phyloP scores from a whole-genome alignment of 2,113 vertebrate genomes.

The Heterochromis multidens region DNA sequence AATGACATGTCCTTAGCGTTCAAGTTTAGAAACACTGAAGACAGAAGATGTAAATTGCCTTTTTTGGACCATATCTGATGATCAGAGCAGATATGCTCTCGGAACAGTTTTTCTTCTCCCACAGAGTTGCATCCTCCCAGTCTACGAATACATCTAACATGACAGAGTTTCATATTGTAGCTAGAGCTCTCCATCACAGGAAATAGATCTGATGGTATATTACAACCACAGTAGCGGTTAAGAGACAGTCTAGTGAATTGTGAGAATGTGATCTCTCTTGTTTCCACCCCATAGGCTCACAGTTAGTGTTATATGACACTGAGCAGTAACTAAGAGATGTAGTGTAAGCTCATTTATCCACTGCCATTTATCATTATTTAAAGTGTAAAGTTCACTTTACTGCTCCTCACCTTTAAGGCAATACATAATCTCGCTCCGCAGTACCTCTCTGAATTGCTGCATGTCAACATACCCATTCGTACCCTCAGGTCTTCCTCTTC shows the following conservation, averaged over 20 bases:
- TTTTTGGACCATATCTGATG: neutral
- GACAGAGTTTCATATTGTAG: neutral
- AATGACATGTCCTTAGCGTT: neutral
- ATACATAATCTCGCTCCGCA: too few species aligned
- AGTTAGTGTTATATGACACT: neutral
- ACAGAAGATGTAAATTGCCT: neutral
- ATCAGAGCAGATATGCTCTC: neutral
- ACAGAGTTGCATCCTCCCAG: neutral
- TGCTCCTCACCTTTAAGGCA: too few species aligned
- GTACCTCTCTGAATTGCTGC: too few species aligned
- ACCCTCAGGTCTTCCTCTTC: too few species aligned
- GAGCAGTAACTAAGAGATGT: neutral
- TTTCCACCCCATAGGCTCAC: neutral
- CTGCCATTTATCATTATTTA: too few species aligned
- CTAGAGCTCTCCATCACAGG: constrained; percentile 8
- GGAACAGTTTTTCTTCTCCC: neutral
- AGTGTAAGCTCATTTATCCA: neutral
- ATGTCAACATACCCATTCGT: too few species aligned
- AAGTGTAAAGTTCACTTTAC: neutral
- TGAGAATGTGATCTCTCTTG: neutral
- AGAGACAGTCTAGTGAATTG: neutral
- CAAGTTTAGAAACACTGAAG: neutral
- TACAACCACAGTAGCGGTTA: neutral
- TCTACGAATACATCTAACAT: neutral
- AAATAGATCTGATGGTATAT: constrained; percentile 18